phyloP scores from a whole-genome alignment of 2,797 vertebrate genomes.

The Siniperca scherzeri region DNA sequence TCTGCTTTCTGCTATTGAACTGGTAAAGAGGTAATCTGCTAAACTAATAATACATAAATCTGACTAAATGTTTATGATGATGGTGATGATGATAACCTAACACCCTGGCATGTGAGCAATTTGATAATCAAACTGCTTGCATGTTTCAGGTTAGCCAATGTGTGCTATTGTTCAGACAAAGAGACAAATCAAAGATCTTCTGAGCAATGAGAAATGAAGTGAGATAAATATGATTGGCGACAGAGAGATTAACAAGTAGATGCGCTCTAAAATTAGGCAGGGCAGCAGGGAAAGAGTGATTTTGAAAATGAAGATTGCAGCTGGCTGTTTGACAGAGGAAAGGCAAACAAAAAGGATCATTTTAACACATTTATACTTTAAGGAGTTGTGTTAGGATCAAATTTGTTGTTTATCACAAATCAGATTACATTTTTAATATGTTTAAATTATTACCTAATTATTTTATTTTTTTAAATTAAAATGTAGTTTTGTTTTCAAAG shows the following conservation, averaged over 20 bases:
- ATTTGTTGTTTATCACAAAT: background rate
- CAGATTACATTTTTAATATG: background rate
- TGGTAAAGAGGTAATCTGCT: constrained; percentile 8
- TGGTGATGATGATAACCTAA: constrained; percentile 5
- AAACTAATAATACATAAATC: constrained; percentile 3
- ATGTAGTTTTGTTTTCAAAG: background rate
- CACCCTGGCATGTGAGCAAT: background rate
- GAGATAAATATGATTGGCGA: constrained; percentile 28
- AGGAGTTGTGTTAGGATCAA: background rate
- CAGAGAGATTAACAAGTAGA: constrained; percentile 14
- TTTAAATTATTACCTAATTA: background rate
- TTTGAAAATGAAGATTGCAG: constrained; percentile 9
- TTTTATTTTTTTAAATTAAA: background rate
- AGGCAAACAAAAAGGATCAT: background rate
- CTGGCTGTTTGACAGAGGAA: constrained; percentile 17
- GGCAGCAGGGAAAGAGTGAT: constrained; percentile 9
- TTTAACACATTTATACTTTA: constrained; percentile 5
- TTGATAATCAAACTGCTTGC: background rate
- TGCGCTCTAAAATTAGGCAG: constrained; percentile 10
- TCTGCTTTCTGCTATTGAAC: constrained; percentile 5
- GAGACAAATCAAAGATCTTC: constrained; percentile 7
- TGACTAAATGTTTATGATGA: constrained; percentile 11
- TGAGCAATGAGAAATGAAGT: constrained; percentile 53
- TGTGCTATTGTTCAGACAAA: constrained; percentile 1
- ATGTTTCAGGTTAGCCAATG: background rate